Evolutionary conservation across 2,888 invertebrate species (phyloP), one percentile per base, ranked within the genome.

Genomic region (Andricus quercusramuli): DNA sequence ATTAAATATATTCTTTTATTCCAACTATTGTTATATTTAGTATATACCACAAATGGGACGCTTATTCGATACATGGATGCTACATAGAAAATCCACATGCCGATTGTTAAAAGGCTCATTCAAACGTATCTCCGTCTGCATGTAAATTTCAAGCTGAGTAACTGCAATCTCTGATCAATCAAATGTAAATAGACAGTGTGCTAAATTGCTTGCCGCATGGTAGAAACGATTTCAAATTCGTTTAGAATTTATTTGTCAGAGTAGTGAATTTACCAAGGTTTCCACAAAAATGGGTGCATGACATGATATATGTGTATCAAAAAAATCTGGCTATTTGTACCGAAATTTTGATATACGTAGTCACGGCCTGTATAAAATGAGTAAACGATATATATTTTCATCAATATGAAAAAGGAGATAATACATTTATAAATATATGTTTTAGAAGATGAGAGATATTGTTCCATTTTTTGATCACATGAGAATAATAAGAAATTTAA

Each of bases 91-190:
- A 59, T 59, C n/a, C 22, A 59, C 22, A 59, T 59, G n/a, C 11
- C 3, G 56, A 59, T 22, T 59, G 59, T 59, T 22, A 47, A 47
- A 17, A 47, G 47, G 47, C 17, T 47, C 47, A 47, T 47, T 5
- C 17, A 47, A 47, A 47, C 47, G 47, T 1, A 47, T 47, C 47
- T 17, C 47, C 1, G 17, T 13, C 44, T 68, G 47, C 9, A 70
- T 44, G 6, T 29, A 20, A 25, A 70, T 70, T 47, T 47, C 44
- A 47, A 70, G 17, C 44, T 70, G 70, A 29, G 25, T 70, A 29
- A 70, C 47, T 70, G 51, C 17, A 70, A 70, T 51, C 47, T 47
- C 47, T 22, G 70, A 44, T 44, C 44, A 70, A 70, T 70, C 47
- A 70, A 70, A 47, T 70, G 51, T 51, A 47, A 70, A 70, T 51